These are phyloP conservation scores for Nicator chloris DNA, from an alignment of 2,113 vertebrate species.

Conservation along the genomic window DNA sequence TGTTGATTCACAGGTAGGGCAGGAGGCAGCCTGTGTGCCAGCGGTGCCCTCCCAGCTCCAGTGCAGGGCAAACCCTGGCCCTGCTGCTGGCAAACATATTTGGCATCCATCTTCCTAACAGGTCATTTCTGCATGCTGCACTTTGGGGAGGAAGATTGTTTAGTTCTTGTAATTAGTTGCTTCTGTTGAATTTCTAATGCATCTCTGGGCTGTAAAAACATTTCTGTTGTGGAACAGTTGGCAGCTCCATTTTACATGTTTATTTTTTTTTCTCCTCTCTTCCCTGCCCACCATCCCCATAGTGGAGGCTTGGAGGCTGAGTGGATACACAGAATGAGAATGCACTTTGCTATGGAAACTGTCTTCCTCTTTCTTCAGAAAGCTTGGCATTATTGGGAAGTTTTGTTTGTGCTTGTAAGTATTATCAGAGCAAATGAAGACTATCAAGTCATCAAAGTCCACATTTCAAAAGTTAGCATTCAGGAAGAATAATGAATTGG, in stretches of 20 bases:
- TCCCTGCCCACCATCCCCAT: too few species aligned
- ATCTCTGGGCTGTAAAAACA: conserved; percentile 11
- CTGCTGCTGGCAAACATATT: not conserved
- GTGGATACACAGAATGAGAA: not conserved
- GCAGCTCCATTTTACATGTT: not conserved
- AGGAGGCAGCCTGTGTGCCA: not conserved
- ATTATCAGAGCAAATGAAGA: not conserved
- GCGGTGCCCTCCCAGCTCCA: not conserved
- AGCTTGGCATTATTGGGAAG: not conserved
- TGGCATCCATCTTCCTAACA: conserved; percentile 47
- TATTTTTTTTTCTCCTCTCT: not conserved
- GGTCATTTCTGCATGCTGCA: conserved; percentile 20
- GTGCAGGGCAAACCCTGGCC: not conserved
- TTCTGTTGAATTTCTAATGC: conserved; percentile 51
- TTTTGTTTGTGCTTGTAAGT: not conserved
- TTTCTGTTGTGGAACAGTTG: conserved; percentile 1
- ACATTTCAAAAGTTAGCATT: not conserved
- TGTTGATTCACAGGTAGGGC: not conserved
- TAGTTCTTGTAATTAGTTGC: conserved; percentile 56
- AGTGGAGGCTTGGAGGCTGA: not conserved
- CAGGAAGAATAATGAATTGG: not conserved
- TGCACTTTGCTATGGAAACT: not conserved
- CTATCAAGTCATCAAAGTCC: not conserved
- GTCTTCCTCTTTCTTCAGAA: not conserved
- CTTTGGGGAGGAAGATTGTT: not conserved